Evolutionary conservation across 2,797 vertebrate genomes (phyloP).

Genomic region (Channa striata): DNA sequence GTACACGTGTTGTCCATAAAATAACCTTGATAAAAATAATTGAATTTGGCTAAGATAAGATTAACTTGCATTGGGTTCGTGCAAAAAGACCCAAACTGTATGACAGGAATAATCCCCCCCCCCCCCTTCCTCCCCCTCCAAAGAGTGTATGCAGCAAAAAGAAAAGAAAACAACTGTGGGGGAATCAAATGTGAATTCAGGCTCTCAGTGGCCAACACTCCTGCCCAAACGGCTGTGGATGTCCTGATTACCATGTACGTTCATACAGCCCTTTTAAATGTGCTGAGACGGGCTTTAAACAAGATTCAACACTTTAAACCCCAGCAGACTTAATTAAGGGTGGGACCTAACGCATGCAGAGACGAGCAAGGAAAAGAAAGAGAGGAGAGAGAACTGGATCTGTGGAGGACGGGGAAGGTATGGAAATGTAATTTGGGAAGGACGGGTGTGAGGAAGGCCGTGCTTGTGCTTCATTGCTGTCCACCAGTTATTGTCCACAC

Average conservation of each 20-base stretch:
- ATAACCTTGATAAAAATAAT: conserved; percentile 99
- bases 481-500: conserved; percentile 70
- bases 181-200: conserved; percentile 80
- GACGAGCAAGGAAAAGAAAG: conserved; percentile 36
- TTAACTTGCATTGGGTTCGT: conserved; percentile 88
- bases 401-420: conserved; percentile 38
- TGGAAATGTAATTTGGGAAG: conserved; percentile 29
- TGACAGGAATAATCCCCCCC: conserved; percentile 88
- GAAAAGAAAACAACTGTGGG: conserved; percentile 50
- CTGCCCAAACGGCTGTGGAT: conserved; percentile 82
- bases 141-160: conserved; percentile 37
- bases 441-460: conserved; percentile 10
- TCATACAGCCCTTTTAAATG: conserved; percentile 90
- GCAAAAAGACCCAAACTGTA: conserved; percentile 85
- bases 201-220: conserved; percentile 79
- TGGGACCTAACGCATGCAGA: conserved; percentile 71
- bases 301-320: conserved; percentile 94
- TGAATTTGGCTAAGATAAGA: conserved; percentile 97
- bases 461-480: conserved; percentile 64
- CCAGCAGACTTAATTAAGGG: conserved; percentile 96
- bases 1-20: conserved; percentile 88
- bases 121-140: conserved; percentile 24
- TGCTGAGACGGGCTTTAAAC: conserved; percentile 96
- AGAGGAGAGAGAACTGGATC: conserved; percentile 40
- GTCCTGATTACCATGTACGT: conserved; percentile 89